Conservation (phyloP, 92 coral and sea anemone species). For the Nematostella vectensis region DNA sequence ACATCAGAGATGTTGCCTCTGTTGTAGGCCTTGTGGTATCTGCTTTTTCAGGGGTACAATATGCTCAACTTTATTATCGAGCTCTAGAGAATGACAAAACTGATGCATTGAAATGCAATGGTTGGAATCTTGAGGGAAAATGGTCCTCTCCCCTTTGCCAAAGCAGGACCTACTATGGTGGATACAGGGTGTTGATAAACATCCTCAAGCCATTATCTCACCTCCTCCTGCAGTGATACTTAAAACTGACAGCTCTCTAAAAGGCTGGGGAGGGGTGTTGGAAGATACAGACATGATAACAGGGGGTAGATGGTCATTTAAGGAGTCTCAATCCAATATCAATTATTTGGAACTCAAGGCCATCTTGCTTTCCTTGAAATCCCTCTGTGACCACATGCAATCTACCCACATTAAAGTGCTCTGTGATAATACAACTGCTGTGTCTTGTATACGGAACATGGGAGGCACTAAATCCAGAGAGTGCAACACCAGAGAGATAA, state of each 20-base stretch:
- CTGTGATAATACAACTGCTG: constrained; percentile 38
- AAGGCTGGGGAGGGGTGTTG: constrained; percentile 35
- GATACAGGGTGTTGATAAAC: constrained; percentile 11
- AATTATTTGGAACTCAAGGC: constrained; percentile 26
- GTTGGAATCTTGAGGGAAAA: constrained; percentile 28
- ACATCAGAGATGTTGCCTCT: constrained; percentile 29
- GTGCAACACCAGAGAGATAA: constrained; percentile 20
- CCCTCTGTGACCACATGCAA: constrained; percentile 14
- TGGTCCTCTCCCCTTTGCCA: constrained; percentile 20
- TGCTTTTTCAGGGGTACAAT: constrained; percentile 11
- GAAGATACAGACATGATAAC: constrained; percentile 15
- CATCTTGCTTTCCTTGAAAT: constrained; percentile 8
- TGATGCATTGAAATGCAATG: constrained; percentile 13
- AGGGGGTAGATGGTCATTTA: constrained; percentile 22
- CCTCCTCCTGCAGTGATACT: constrained; percentile 17
- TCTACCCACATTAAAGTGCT: constrained; percentile 11
- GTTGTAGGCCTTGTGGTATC: constrained; percentile 18
- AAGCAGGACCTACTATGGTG: constrained; percentile 34
- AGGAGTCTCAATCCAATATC: constrained; percentile 19
- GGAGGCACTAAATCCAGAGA: constrained; percentile 14
- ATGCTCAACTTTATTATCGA: constrained; percentile 32
- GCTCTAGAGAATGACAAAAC: constrained; percentile 30
- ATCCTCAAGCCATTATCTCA: constrained; percentile 7
- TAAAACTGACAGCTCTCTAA: constrained; percentile 27
- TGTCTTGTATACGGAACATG: constrained; percentile 25